Evolutionary conservation across 2,797 vertebrate genomes (phyloP).

Genomic region (Enteromius treurensis): DNA sequence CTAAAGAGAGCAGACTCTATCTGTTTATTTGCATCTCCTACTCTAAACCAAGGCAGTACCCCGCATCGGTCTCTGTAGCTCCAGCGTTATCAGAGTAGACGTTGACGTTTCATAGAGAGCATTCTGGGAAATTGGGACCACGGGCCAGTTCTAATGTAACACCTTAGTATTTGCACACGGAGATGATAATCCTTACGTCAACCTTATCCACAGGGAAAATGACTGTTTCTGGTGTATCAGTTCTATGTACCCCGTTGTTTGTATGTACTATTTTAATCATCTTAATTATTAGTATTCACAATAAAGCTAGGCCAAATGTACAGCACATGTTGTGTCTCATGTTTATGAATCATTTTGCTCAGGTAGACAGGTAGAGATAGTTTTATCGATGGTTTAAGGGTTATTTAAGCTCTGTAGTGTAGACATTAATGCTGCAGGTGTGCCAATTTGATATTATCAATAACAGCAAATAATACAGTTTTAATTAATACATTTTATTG

Average conservation of each 20-base stretch:
- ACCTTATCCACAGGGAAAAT: constrained; percentile 70
- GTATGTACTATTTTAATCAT: constrained; percentile 81
- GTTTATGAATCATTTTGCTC: neutral
- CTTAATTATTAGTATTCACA: constrained; percentile 80
- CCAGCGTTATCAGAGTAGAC: constrained; percentile 35
- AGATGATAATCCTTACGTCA: constrained; percentile 62
- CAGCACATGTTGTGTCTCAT: constrained; percentile 55
- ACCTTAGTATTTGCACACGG: constrained; percentile 57
- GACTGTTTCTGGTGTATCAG: constrained; percentile 73
- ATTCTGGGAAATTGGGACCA: constrained; percentile 56
- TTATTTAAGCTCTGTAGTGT: neutral
- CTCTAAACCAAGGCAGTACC: constrained; percentile 18
- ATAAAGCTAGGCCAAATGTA: constrained; percentile 83
- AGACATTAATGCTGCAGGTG: no score
- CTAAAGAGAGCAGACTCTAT: constrained; percentile 2
- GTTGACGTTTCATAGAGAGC: constrained; percentile 58
- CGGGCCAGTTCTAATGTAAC: constrained; percentile 65
- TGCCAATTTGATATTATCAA: neutral
- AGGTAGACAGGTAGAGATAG: neutral
- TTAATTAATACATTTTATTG: neutral
- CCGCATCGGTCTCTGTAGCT: constrained; percentile 29
- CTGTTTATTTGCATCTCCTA: constrained; percentile 25
- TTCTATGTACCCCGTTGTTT: constrained; percentile 77
- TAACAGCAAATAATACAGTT: neutral
- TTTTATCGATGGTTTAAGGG: neutral